Evolutionary conservation across 2,888 invertebrate species (phyloP).

Genomic region (Chorisops tibialis): DNA sequence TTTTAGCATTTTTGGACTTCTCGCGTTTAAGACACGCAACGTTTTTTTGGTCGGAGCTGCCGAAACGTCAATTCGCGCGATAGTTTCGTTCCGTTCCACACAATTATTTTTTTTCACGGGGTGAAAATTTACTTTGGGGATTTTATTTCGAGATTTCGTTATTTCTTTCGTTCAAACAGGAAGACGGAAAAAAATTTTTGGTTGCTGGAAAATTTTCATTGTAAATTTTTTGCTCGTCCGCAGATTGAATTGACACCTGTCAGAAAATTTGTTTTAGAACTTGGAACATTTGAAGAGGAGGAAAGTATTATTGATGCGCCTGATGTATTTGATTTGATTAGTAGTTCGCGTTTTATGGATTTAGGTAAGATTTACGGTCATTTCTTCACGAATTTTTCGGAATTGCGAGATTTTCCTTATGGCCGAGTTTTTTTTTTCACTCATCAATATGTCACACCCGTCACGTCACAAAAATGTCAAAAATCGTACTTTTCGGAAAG

Average conservation of each 20-base stretch:
- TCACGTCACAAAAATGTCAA: conserved; percentile 25
- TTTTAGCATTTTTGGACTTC: conserved; percentile 57
- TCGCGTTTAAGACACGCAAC: conserved; percentile 6
- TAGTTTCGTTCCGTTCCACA: no score
- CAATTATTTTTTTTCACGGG: no score
- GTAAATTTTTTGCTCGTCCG: conserved; percentile 4
- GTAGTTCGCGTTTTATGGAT: no score
- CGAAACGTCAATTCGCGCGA: no score
- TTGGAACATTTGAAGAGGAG: no score
- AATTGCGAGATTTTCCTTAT: not conserved
- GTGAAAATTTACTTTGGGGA: no score
- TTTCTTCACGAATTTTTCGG: no score
- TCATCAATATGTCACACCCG: conserved; percentile 18
- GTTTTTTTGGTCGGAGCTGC: no score
- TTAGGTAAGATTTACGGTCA: no score
- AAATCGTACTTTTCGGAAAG: not conserved
- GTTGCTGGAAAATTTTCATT: conserved; percentile 9
- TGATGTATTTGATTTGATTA: no score
- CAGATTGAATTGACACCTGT: conserved; percentile 20
- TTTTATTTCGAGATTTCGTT: no score
- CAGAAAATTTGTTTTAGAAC: not conserved
- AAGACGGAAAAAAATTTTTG: conserved; percentile 3
- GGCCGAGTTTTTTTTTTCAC: not conserved
- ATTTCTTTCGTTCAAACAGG: not conserved
- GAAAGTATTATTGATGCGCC: no score